Conservation (phyloP, 2,888 invertebrate genomes). For the Ischnura elegans region DNA sequence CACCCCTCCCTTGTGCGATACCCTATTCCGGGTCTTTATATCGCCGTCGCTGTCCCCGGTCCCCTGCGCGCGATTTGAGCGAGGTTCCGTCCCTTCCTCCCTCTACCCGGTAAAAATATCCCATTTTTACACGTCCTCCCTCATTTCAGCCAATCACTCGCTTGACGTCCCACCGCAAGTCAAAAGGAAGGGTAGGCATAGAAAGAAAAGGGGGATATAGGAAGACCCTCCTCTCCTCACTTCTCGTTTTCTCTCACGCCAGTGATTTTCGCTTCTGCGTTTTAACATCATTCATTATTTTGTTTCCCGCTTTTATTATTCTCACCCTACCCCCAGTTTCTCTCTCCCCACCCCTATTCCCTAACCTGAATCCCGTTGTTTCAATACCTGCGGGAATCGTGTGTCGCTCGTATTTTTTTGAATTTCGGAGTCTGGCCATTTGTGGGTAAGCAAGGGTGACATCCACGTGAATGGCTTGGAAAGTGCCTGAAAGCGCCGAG, state of each 20-base stretch:
- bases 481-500: background rate
- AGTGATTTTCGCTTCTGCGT: background rate
- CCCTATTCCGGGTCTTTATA: background rate
- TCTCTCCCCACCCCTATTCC: background rate
- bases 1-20: background rate
- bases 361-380: background rate
- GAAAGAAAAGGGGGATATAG: background rate
- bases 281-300: slow-evolving; percentile 16
- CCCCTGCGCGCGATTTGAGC: background rate
- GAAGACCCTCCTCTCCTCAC: background rate
- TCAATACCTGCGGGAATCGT: slow-evolving; percentile 1
- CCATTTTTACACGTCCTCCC: background rate
- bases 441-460: background rate
- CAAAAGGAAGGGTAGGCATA: background rate
- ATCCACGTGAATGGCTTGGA: background rate
- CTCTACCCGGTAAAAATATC: background rate
- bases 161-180: background rate
- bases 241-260: too few species aligned
- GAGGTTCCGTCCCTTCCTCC: background rate
- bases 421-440: background rate
- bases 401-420: background rate
- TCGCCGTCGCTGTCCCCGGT: background rate
- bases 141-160: background rate
- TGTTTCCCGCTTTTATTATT: background rate
- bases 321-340: background rate